These are phyloP conservation scores for Eudasyphora cyanicolor DNA, from an alignment of 2,888 invertebrate genomes.

Conservation along the genomic window DNA sequence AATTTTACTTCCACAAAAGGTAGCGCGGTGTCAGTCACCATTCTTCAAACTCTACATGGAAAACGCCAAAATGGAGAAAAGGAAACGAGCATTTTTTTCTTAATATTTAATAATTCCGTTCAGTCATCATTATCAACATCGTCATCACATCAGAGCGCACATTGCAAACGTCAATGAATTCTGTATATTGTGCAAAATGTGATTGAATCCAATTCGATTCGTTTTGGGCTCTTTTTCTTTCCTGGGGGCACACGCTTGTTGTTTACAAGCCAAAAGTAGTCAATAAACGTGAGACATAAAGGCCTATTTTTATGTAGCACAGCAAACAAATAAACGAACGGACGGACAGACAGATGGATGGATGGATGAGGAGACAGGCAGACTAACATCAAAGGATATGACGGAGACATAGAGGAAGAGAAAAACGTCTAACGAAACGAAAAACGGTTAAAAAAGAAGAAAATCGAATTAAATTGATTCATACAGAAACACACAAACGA, in stretches of 20 bases:
- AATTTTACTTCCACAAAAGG: constrained; percentile 15
- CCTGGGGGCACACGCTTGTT: not conserved
- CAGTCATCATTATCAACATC: not conserved
- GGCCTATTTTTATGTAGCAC: constrained; percentile 33
- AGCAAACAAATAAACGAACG: not conserved
- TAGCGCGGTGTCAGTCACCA: not conserved
- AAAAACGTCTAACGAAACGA: not conserved
- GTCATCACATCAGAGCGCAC: not conserved
- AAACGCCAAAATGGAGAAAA: not conserved
- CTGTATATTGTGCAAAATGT: too few species aligned
- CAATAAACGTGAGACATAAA: constrained; percentile 33
- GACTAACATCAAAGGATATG: not conserved
- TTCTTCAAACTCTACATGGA: not conserved
- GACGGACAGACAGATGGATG: too few species aligned
- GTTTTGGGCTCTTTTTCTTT: not conserved
- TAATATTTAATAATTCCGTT: constrained; percentile 1
- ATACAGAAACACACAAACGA: not conserved
- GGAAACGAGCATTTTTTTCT: constrained; percentile 7
- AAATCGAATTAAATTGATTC: constrained; percentile 32
- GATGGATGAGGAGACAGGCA: not conserved
- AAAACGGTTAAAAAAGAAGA: not conserved
- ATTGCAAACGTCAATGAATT: not conserved
- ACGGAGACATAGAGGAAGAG: not conserved
- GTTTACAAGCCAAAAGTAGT: constrained; percentile 25
- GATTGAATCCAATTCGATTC: not conserved